Evolutionary conservation across 2,888 invertebrate species (phyloP).

Genomic region (Hanleya hanleyi): DNA sequence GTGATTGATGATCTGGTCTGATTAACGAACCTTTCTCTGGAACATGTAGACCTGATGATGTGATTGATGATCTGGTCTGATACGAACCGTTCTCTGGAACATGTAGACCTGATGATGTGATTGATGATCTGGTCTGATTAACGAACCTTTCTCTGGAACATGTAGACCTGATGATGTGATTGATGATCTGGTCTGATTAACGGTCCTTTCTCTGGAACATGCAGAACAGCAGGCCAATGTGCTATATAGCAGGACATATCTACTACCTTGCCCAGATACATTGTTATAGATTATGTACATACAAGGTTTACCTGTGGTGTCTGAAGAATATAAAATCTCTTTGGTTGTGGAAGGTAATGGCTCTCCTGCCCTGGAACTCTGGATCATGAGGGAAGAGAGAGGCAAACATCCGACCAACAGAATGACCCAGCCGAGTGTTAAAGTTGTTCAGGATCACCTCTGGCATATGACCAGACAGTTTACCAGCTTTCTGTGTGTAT

Average conservation of each 20-base stretch:
- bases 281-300: background rate
- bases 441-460: conserved; percentile 98
- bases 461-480: conserved; percentile 90
- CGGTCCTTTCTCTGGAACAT: no score
- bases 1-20: no score
- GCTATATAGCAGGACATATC: background rate
- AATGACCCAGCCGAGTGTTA: conserved; percentile 92
- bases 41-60: no score
- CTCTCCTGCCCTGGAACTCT: conserved; percentile 93
- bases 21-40: no score
- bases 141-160: no score
- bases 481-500: conserved; percentile 75
- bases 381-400: conserved; percentile 97
- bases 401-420: conserved; percentile 91
- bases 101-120: no score
- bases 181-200: no score
- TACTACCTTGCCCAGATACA: background rate
- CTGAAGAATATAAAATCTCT: conserved; percentile 99
- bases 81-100: no score
- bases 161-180: no score
- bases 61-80: no score
- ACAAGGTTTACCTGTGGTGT: conserved; percentile 86
- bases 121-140: no score
- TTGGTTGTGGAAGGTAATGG: conserved; percentile 99
- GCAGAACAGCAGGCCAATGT: no score